phyloP scores from a whole-genome alignment of 2,888 invertebrate genomes.

The Ceriagrion tenellum region DNA sequence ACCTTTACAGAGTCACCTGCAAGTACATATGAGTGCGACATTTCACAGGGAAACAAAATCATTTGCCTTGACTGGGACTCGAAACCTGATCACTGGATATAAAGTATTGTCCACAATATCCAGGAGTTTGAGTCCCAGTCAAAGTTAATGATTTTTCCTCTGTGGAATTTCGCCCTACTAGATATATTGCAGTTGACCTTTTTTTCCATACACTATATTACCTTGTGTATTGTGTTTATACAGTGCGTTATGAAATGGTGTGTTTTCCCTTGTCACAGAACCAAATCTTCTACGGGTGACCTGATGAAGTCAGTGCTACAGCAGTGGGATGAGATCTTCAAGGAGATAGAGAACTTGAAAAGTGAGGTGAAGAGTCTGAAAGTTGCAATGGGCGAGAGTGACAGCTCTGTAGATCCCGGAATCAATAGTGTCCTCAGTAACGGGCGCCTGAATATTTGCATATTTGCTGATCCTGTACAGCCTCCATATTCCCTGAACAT shows the following conservation, averaged over 20 bases:
- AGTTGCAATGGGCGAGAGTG: background rate
- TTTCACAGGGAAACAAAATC: too few species aligned
- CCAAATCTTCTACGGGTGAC: constrained; percentile 30
- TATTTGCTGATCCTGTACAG: constrained; percentile 76
- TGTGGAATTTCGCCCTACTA: too few species aligned
- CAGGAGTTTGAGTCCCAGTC: too few species aligned
- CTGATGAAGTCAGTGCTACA: constrained; percentile 69
- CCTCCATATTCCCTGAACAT: constrained; percentile 75
- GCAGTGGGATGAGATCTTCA: constrained; percentile 70
- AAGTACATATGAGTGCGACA: too few species aligned
- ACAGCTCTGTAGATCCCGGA: background rate
- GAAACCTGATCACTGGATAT: too few species aligned
- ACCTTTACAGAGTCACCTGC: too few species aligned
- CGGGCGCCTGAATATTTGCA: constrained; percentile 71
- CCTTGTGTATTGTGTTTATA: background rate
- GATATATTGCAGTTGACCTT: too few species aligned
- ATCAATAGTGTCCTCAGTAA: background rate
- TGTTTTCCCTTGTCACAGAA: constrained; percentile 58
- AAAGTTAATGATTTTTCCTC: too few species aligned
- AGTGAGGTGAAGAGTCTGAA: constrained; percentile 35
- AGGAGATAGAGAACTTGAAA: constrained; percentile 69
- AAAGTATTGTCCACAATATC: too few species aligned
- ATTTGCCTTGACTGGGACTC: too few species aligned
- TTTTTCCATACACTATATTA: too few species aligned
- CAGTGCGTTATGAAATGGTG: background rate